These are phyloP conservation scores for Coptotermes formosanus DNA, from an alignment of 1,140 invertebrate genomes.

Conservation along the genomic window DNA sequence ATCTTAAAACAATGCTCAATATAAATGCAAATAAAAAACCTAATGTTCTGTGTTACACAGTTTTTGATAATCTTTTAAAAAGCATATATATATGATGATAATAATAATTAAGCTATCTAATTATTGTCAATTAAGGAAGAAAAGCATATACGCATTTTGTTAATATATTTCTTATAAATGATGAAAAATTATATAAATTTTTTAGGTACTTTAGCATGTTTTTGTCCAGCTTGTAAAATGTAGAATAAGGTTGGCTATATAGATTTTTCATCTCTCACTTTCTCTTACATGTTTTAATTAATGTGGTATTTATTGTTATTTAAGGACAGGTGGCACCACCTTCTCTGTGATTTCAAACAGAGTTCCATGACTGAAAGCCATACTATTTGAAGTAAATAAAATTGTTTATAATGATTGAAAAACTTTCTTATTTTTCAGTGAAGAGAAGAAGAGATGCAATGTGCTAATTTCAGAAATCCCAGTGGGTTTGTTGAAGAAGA, in stretches of 20 bases:
- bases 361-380: conserved; percentile 27
- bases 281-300: conserved; percentile 23
- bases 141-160: conserved; percentile 12
- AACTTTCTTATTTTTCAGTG: background rate
- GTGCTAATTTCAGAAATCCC: too few species aligned
- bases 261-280: conserved; percentile 21
- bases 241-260: conserved; percentile 26
- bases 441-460: background rate
- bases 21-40: conserved; percentile 9
- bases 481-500: too few species aligned
- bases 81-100: conserved; percentile 8
- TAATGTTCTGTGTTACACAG: conserved; percentile 10
- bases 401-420: conserved; percentile 23
- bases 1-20: conserved; percentile 11
- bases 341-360: conserved; percentile 17
- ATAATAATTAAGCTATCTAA: conserved; percentile 11
- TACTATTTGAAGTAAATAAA: conserved; percentile 28
- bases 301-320: conserved; percentile 29
- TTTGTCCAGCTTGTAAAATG: conserved; percentile 26
- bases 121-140: background rate
- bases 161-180: conserved; percentile 16
- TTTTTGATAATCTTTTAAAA: conserved; percentile 12
- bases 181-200: conserved; percentile 20
- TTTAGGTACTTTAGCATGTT: conserved; percentile 21
- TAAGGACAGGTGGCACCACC: conserved; percentile 28